Evolutionary conservation across 2,113 vertebrate species (phyloP).

Genomic region (Smithornis capensis): DNA sequence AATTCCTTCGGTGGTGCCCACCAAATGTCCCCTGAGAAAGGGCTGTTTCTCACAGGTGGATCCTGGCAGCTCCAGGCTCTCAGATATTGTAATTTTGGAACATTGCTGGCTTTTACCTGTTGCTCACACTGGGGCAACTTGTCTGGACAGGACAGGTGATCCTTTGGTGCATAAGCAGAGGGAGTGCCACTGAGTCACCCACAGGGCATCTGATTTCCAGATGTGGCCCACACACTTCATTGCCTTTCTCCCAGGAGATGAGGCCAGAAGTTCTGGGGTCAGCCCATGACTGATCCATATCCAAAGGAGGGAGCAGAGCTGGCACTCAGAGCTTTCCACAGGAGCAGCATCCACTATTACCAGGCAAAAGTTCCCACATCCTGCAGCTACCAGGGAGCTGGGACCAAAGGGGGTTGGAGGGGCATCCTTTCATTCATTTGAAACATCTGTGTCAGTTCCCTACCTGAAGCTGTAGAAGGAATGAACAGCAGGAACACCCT

Average conservation of each 20-base stretch:
- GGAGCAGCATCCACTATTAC: too few species aligned
- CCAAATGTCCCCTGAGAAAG: not conserved
- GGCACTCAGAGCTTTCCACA: not conserved
- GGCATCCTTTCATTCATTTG: not conserved
- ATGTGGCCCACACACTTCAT: not conserved
- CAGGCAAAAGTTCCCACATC: not conserved
- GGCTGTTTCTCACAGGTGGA: not conserved
- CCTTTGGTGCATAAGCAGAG: not conserved
- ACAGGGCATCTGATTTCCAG: slow-evolving; percentile 12
- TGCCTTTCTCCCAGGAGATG: not conserved
- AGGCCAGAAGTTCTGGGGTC: not conserved
- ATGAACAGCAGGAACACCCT: not conserved
- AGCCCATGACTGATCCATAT: fast-evolving
- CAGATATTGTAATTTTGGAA: not conserved
- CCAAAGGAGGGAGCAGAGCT: not conserved
- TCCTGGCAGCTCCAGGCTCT: not conserved
- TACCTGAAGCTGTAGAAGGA: not conserved
- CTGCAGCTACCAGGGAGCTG: not conserved
- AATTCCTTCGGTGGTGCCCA: fast-evolving
- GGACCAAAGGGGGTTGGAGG: not conserved
- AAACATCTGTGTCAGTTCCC: not conserved
- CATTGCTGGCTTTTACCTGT: not conserved
- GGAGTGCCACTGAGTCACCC: slow-evolving; percentile 44
- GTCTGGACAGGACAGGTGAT: slow-evolving; percentile 16
- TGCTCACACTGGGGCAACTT: slow-evolving; percentile 6